These are phyloP conservation scores for Wasmannia auropunctata DNA, from an alignment of 1,140 invertebrate genomes.

Conservation along the genomic window DNA sequence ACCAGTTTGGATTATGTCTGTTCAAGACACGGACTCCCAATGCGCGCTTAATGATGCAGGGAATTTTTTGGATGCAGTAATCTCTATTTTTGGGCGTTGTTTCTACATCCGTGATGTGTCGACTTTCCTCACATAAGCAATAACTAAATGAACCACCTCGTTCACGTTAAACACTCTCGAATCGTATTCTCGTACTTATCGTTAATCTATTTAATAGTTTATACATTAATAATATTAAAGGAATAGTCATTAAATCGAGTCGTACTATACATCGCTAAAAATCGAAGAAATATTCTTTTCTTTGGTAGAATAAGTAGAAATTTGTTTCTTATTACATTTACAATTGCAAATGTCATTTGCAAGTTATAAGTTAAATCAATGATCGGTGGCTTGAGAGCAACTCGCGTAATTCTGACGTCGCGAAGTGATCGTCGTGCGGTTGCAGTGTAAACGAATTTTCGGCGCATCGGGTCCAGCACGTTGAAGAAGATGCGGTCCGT, in stretches of 20 bases:
- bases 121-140: not conserved
- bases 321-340: not conserved
- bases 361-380: not conserved
- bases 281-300: not conserved
- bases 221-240: not conserved
- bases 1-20: slow-evolving; percentile 52
- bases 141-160: not conserved
- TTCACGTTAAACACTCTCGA: not conserved
- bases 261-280: not conserved
- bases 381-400: not conserved
- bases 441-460: slow-evolving; percentile 26
- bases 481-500: slow-evolving; percentile 7
- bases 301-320: not conserved
- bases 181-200: not conserved
- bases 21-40: not conserved
- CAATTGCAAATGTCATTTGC: too few species aligned
- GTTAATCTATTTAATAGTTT: not conserved
- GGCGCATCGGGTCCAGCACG: not conserved
- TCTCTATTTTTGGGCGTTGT: slow-evolving; percentile 65
- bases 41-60: not conserved
- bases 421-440: not conserved
- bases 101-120: not conserved
- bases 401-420: not conserved
- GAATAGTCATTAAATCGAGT: not conserved
- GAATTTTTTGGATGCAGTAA: slow-evolving; percentile 65